phyloP scores from a whole-genome alignment of 2,888 invertebrate genomes.

The Chaetogeoica ovagalla region DNA sequence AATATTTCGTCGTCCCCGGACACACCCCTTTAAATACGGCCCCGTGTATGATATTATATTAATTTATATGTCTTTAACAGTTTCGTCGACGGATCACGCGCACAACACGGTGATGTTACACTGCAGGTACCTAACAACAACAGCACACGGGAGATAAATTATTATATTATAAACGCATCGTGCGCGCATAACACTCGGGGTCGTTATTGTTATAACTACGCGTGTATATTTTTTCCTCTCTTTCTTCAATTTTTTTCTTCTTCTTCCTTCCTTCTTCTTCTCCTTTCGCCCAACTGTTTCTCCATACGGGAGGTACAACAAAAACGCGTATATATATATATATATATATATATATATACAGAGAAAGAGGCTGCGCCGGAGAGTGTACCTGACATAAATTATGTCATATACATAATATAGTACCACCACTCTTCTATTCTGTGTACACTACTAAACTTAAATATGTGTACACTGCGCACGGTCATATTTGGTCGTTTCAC shows the following conservation, averaged over 20 bases:
- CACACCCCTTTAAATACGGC: too few relatives aligned
- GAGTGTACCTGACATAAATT: neutral
- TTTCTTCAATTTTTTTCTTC: neutral
- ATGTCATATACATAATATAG: neutral
- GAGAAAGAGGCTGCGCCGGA: neutral
- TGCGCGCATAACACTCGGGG: neutral
- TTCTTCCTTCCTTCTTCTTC: neutral
- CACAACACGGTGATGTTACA: too few relatives aligned
- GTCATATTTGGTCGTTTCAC: neutral
- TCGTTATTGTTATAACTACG: neutral
- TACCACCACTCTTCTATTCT: neutral
- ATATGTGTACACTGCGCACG: neutral
- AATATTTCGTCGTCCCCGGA: too few relatives aligned
- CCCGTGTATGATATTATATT: too few relatives aligned
- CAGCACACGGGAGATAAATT: neutral
- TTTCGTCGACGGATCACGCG: too few relatives aligned
- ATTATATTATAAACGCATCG: neutral
- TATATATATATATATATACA: neutral
- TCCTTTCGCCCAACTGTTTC: neutral
- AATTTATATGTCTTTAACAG: too few relatives aligned
- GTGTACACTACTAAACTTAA: neutral
- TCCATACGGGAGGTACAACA: neutral
- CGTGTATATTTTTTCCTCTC: neutral
- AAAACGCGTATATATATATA: too few relatives aligned
- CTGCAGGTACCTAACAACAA: too few relatives aligned